Conservation (phyloP, 1,140 invertebrate genomes). For the Ylistrum balloti region DNA sequence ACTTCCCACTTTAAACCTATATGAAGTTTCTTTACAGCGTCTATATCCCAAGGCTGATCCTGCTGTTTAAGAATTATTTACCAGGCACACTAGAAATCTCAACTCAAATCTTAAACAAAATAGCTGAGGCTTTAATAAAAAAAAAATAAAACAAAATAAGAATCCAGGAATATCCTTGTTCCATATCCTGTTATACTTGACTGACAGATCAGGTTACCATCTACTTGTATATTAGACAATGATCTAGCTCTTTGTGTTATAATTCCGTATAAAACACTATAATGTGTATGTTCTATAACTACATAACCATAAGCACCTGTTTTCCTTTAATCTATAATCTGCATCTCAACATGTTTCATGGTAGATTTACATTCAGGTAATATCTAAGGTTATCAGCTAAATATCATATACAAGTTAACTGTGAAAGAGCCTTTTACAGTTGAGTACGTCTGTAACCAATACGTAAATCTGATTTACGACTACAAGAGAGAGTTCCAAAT, state of each 20-base stretch:
- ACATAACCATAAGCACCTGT: background rate
- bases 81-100: no score
- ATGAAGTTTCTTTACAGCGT: background rate
- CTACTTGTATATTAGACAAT: background rate
- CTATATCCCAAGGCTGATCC: background rate
- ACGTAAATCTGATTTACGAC: no score
- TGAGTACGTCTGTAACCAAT: no score
- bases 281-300: background rate
- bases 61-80: no score
- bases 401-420: no score
- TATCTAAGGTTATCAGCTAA: no score
- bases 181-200: background rate
- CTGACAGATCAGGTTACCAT: background rate
- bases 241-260: background rate
- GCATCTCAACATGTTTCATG: background rate
- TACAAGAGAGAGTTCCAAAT: no score
- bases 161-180: no score
- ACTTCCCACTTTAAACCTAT: slow-evolving; percentile 15
- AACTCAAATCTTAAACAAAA: no score
- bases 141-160: no score
- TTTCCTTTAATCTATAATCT: background rate
- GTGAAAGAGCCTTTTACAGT: no score
- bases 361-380: background rate
- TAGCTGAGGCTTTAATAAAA: no score
- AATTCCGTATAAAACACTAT: background rate